Percentiles rank a stretch among this genome's conserved stretches.
These are phyloP conservation scores for Phoxinus phoxinus DNA, from an alignment of 2,113 vertebrate genomes.

Conservation along the genomic window DNA sequence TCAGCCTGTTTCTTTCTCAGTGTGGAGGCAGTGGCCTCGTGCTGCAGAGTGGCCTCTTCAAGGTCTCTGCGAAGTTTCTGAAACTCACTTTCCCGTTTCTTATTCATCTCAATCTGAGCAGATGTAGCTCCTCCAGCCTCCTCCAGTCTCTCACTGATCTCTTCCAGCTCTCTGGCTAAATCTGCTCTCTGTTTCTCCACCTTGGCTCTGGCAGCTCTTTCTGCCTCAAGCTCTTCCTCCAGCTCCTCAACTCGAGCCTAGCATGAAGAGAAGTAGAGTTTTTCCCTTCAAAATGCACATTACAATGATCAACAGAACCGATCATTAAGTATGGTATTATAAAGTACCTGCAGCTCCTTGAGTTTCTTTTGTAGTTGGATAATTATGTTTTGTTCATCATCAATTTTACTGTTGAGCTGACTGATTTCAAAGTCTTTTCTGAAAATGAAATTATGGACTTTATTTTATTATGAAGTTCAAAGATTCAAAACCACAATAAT, in stretches of 20 bases:
- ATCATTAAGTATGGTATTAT: neutral
- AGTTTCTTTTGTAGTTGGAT: slow-evolving; percentile 86
- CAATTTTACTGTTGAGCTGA: slow-evolving; percentile 82
- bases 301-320: neutral
- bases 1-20: slow-evolving; percentile 79
- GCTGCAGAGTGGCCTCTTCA: slow-evolving; percentile 79
- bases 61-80: slow-evolving; percentile 78
- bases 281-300: neutral
- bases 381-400: slow-evolving; percentile 81
- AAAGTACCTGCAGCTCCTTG: slow-evolving; percentile 84
- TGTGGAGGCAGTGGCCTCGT: slow-evolving; percentile 76
- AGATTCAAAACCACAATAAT: neutral
- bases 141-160: slow-evolving; percentile 80
- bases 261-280: neutral
- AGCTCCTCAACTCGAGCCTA: slow-evolving; percentile 79
- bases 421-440: slow-evolving; percentile 89
- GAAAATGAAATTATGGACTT: slow-evolving; percentile 15
- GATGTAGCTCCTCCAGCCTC: slow-evolving; percentile 78
- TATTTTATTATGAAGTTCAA: neutral
- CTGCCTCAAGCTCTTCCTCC: slow-evolving; percentile 81
- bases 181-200: slow-evolving; percentile 81
- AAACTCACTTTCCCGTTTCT: slow-evolving; percentile 79
- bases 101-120: slow-evolving; percentile 81
- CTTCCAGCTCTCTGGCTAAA: slow-evolving; percentile 77
- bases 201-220: slow-evolving; percentile 78